A percentile compares a stretch with the other conserved stretches of the same genome.
phyloP scores from a whole-genome alignment of 1,140 invertebrate genomes.

The Drosophila varians region DNA sequence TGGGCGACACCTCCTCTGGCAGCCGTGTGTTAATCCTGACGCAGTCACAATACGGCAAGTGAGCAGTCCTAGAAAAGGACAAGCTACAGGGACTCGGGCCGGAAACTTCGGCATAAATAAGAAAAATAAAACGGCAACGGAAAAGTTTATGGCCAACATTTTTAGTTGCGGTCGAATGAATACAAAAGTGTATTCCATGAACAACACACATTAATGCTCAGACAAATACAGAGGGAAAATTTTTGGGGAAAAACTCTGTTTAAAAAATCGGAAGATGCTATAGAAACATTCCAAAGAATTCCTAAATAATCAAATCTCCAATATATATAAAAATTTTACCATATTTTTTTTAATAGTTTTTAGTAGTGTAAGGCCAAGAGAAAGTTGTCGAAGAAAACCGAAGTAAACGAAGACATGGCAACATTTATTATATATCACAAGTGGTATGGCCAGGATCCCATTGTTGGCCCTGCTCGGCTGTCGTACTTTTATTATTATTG shows the following conservation, averaged over 20 bases:
- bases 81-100: conserved; percentile 2
- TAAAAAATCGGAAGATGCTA: no score
- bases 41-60: conserved; percentile 19
- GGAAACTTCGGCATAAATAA: conserved; percentile 69
- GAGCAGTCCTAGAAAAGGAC: conserved; percentile 27
- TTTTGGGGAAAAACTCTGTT: no score
- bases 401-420: conserved; percentile 49
- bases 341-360: no score
- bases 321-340: background rate
- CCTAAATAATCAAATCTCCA: background rate
- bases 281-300: no score
- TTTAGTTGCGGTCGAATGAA: conserved; percentile 80
- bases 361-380: background rate
- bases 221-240: background rate
- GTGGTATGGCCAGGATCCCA: conserved; percentile 57
- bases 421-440: conserved; percentile 77
- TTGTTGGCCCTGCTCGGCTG: conserved; percentile 40
- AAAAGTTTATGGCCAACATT: conserved; percentile 76
- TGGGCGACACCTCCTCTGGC: conserved; percentile 47
- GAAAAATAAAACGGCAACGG: conserved; percentile 54
- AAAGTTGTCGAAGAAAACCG: background rate
- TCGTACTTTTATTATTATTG: conserved; percentile 78
- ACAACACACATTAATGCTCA: conserved; percentile 58
- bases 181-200: conserved; percentile 76
- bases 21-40: conserved; percentile 63